phyloP scores from a whole-genome alignment of 2,888 invertebrate species.

The Antheraea yamamai region DNA sequence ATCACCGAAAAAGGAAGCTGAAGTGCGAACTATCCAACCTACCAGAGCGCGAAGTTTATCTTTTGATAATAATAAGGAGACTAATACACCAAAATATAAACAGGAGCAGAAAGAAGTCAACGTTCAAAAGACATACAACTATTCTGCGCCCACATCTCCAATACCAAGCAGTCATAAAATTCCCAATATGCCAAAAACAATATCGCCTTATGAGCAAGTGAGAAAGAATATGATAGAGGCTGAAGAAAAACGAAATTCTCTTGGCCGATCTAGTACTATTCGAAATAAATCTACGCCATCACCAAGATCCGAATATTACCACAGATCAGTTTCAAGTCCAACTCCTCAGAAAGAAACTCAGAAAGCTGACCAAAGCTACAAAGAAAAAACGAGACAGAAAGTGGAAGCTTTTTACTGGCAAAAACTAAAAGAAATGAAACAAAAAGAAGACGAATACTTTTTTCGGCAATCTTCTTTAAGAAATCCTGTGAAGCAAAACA shows the following conservation, averaged over 20 bases:
- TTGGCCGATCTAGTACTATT: slow-evolving; percentile 47
- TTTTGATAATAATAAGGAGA: slow-evolving; percentile 49
- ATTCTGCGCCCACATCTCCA: slow-evolving; percentile 75
- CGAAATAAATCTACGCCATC: slow-evolving; percentile 51
- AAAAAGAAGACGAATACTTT: slow-evolving; percentile 82
- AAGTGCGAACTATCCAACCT: slow-evolving; percentile 71
- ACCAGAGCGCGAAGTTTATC: slow-evolving; percentile 71
- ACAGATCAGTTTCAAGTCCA: slow-evolving; percentile 36
- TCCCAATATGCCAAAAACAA: slow-evolving; percentile 70
- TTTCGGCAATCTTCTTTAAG: slow-evolving; percentile 56
- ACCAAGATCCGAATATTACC: slow-evolving; percentile 38
- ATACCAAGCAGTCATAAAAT: slow-evolving; percentile 62
- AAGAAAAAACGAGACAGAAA: slow-evolving; percentile 80
- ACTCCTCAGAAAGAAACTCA: slow-evolving; percentile 30
- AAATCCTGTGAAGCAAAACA: slow-evolving; percentile 35
- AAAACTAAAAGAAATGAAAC: slow-evolving; percentile 84
- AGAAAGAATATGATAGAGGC: slow-evolving; percentile 67
- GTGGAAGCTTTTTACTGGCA: slow-evolving; percentile 87
- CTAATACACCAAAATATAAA: slow-evolving; percentile 27
- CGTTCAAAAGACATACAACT: slow-evolving; percentile 62
- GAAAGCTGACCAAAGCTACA: slow-evolving; percentile 54
- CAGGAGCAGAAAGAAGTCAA: slow-evolving; percentile 29
- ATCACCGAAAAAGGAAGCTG: slow-evolving; percentile 77
- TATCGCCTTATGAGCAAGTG: slow-evolving; percentile 70
- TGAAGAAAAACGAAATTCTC: slow-evolving; percentile 66